Conservation (phyloP, 2,113 vertebrate genomes). For the Leuciscus idus region DNA sequence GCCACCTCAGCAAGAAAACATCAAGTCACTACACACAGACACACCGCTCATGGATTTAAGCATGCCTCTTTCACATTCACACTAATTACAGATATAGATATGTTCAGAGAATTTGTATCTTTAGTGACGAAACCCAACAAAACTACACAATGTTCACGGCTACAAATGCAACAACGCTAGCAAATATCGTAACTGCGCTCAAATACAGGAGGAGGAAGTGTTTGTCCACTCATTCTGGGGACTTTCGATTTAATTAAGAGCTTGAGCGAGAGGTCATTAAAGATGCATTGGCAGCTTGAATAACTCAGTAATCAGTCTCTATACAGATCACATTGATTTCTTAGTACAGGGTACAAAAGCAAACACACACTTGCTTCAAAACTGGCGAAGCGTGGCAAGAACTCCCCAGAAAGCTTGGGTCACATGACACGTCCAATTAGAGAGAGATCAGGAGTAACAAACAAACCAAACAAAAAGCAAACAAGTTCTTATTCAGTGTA, state of each 20-base stretch:
- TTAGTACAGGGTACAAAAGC: slow-evolving; percentile 22
- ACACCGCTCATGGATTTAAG: slow-evolving; percentile 72
- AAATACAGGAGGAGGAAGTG: slow-evolving; percentile 26
- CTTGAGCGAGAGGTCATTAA: slow-evolving; percentile 42
- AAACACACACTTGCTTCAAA: slow-evolving; percentile 43
- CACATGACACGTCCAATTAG: slow-evolving; percentile 12
- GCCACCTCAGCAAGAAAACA: slow-evolving; percentile 47
- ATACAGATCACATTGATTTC: slow-evolving; percentile 24
- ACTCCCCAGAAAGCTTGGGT: slow-evolving; percentile 4
- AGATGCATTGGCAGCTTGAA: slow-evolving; percentile 34
- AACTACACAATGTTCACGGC: slow-evolving; percentile 74
- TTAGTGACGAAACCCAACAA: slow-evolving; percentile 72
- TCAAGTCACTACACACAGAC: slow-evolving; percentile 44
- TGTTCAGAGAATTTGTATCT: slow-evolving; percentile 73
- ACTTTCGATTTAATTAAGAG: slow-evolving; percentile 26
- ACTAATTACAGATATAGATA: slow-evolving; percentile 72
- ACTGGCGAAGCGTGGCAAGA: slow-evolving; percentile 30
- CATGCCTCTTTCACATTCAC: slow-evolving; percentile 75
- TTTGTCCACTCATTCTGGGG: slow-evolving; percentile 19
- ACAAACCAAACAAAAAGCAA: slow-evolving; percentile 10
- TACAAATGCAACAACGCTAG: slow-evolving; percentile 52
- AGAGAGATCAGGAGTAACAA: neutral
- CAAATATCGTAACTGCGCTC: slow-evolving; percentile 38
- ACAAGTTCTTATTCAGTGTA: slow-evolving; percentile 25
- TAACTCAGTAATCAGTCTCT: slow-evolving; percentile 37